Evolutionary conservation across 2,888 invertebrate species (phyloP).

Genomic region (Agapetus fuscipes): DNA sequence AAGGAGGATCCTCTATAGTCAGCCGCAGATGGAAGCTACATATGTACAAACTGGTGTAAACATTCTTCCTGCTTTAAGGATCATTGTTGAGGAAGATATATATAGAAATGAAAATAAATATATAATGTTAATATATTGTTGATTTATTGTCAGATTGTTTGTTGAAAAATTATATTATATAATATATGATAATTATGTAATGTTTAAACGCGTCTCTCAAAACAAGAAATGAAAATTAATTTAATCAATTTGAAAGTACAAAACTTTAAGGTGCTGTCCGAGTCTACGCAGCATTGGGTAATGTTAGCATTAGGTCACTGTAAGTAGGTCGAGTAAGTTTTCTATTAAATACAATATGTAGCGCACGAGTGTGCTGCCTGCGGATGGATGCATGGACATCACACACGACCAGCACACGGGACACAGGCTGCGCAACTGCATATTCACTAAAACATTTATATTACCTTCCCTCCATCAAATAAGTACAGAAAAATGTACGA

Average conservation of each 20-base stretch:
- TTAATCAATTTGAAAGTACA: constrained; percentile 23
- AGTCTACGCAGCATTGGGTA: constrained; percentile 22
- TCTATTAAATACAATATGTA: constrained; percentile 17
- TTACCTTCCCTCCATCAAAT: no score
- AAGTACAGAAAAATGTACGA: no score
- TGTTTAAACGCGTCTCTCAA: constrained; percentile 19
- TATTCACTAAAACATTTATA: no score
- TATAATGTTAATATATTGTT: constrained; percentile 21
- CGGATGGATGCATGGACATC: background rate
- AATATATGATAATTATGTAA: no score
- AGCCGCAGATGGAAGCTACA: no score
- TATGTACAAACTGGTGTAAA: constrained; percentile 22
- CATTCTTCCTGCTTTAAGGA: constrained; percentile 19
- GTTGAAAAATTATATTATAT: constrained; percentile 22
- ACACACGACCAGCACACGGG: no score
- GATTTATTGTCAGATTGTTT: constrained; percentile 22
- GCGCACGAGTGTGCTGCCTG: background rate
- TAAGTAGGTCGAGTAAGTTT: constrained; percentile 21
- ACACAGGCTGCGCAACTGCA: no score
- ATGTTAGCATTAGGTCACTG: no score
- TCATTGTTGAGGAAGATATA: constrained; percentile 17
- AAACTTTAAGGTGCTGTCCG: constrained; percentile 22
- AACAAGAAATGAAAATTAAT: no score
- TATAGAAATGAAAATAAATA: constrained; percentile 7
- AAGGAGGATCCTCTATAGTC: constrained; percentile 15